A percentile compares a stretch with the other conserved stretches of the same genome.
These are phyloP conservation scores for Pocillopora verrucosa DNA, from an alignment of 64 coral and sea anemone species.

Conservation along the genomic window DNA sequence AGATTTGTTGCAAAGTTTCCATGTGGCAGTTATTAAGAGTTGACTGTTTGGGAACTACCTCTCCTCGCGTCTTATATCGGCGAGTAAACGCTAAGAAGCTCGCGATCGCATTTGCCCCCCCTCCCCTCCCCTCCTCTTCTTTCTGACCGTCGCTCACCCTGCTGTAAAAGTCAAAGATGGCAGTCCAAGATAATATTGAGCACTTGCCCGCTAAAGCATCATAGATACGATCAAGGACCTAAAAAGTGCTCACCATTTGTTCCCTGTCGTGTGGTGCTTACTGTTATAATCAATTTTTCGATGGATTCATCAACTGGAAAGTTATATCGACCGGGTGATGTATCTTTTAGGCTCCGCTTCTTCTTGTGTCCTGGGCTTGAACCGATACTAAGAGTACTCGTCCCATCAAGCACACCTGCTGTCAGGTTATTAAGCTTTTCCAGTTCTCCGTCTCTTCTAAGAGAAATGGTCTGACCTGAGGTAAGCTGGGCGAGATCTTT, in stretches of 20 bases:
- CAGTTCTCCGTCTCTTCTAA: conserved; percentile 26
- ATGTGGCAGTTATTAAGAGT: too few relatives aligned
- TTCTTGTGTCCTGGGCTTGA: not conserved
- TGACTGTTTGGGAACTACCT: too few relatives aligned
- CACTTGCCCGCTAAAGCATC: too few relatives aligned
- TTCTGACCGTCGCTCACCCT: not conserved
- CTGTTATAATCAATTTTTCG: not conserved
- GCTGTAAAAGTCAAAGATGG: too few relatives aligned
- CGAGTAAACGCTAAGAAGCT: not conserved
- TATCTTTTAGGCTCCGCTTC: conserved; percentile 30
- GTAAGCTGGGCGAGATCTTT: conserved; percentile 30
- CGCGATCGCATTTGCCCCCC: too few relatives aligned
- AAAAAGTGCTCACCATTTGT: not conserved
- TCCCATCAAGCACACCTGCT: conserved; percentile 56
- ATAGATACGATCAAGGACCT: not conserved
- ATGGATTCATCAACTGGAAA: conserved; percentile 21
- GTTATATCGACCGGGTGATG: not conserved
- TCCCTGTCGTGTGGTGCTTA: not conserved
- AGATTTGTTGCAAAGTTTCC: too few relatives aligned
- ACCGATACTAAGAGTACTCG: conserved; percentile 48
- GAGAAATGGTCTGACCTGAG: conserved; percentile 58
- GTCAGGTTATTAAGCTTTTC: conserved; percentile 40
- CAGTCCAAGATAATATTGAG: too few relatives aligned
- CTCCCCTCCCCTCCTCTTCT: not conserved
- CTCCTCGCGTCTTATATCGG: too few relatives aligned